phyloP scores from a whole-genome alignment of 2,888 invertebrate species.

The Meganola albula region DNA sequence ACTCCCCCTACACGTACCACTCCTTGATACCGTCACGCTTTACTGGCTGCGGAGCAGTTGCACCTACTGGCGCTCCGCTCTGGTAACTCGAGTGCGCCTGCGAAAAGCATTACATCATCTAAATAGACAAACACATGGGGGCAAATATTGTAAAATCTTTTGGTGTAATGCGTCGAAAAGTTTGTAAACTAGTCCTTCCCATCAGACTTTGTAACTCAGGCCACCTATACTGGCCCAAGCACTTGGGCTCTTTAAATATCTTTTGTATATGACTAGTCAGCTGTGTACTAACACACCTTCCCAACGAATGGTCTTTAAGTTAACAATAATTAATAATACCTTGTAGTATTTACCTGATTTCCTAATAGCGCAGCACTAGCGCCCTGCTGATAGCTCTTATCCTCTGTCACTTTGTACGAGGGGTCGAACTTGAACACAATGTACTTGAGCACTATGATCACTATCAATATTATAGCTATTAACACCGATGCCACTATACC shows the following conservation, averaged over 20 bases:
- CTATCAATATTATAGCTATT: slow-evolving; percentile 93
- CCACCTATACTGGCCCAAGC: too few relatives aligned
- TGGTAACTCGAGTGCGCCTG: slow-evolving; percentile 73
- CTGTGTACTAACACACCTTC: too few relatives aligned
- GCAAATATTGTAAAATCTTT: too few relatives aligned
- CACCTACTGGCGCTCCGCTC: slow-evolving; percentile 57
- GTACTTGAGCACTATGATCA: slow-evolving; percentile 93
- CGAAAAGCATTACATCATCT: too few relatives aligned
- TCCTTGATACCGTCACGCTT: slow-evolving; percentile 95
- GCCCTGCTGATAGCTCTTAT: slow-evolving; percentile 86
- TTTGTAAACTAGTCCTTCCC: too few relatives aligned
- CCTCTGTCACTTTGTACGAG: slow-evolving; percentile 95
- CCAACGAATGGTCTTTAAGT: too few relatives aligned
- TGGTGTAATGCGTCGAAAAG: too few relatives aligned
- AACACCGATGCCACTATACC: slow-evolving; percentile 92
- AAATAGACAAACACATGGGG: too few relatives aligned
- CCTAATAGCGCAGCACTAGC: slow-evolving; percentile 88
- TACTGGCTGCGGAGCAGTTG: slow-evolving; percentile 75
- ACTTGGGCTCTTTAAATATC: too few relatives aligned
- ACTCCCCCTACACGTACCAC: slow-evolving; percentile 91
- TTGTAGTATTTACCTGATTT: slow-evolving; percentile 79
- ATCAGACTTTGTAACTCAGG: too few relatives aligned
- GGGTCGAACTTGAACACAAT: slow-evolving; percentile 89
- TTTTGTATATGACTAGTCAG: too few relatives aligned
- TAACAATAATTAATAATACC: too few relatives aligned